Percentiles rank a stretch among this genome's conserved stretches.
These are phyloP conservation scores for Leptothorax acervorum DNA, from an alignment of 2,888 invertebrate genomes.

Conservation along the genomic window DNA sequence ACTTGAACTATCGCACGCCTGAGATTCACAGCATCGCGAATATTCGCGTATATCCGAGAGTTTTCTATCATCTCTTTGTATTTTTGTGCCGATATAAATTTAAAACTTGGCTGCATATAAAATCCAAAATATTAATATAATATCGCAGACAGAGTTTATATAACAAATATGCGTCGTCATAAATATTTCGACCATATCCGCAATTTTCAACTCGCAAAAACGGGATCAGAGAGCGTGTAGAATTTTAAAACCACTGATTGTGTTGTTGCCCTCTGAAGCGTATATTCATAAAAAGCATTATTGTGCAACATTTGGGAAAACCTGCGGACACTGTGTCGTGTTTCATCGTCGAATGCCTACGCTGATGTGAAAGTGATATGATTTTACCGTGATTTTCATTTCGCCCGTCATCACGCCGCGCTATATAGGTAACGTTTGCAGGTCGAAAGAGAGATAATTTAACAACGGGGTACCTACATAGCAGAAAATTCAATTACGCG, in stretches of 20 bases:
- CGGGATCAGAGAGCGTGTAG: neutral
- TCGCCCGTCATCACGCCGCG: constrained; percentile 12
- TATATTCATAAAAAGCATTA: constrained; percentile 31
- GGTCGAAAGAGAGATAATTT: constrained; percentile 50
- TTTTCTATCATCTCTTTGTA: neutral
- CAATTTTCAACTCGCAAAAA: constrained; percentile 21
- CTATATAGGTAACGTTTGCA: neutral
- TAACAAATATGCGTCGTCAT: neutral
- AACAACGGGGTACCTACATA: constrained; percentile 25
- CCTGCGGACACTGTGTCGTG: constrained; percentile 21
- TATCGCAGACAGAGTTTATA: neutral
- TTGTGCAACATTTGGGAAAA: constrained; percentile 22
- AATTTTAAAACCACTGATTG: constrained; percentile 12
- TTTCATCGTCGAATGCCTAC: constrained; percentile 38
- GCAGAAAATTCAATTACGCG: constrained; percentile 50
- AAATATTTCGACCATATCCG: constrained; percentile 18
- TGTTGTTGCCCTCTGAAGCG: neutral
- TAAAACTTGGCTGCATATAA: neutral
- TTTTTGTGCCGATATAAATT: neutral
- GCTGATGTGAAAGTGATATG: constrained; percentile 45
- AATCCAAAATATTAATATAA: constrained; percentile 10
- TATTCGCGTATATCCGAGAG: neutral
- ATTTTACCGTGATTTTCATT: constrained; percentile 52
- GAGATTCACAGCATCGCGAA: neutral
- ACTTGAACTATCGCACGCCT: constrained; percentile 18